Base-by-base conservation (phyloP, 2,797 vertebrate genomes). In the Prionace glauca region DNA sequence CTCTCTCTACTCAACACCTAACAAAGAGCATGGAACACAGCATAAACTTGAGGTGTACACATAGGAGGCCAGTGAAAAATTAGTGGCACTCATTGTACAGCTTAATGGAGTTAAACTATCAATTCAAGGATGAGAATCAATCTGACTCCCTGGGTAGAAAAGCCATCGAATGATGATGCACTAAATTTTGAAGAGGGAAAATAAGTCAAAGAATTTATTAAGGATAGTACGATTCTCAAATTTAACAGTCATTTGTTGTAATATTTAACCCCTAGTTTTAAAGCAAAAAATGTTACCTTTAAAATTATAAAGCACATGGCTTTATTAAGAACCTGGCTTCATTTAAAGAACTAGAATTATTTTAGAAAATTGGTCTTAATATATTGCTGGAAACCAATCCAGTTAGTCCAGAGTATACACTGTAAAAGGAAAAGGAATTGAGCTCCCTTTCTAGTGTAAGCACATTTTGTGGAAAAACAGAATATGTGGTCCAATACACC, bases 111-210 rank as follows among this genome's bases (percentile, higher is more conserved):
- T 67, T 92, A 92, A 92, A 69, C 65, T 36, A 18, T 24, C 90
- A 92, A 20, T 69, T 69, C 90, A 91, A 91, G 32, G 32, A 91
- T 10, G 90, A 92, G 20, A 94, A 45, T 94, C 65, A 95, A 29
- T 50, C 45, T 56, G 29, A 0, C 10, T 71, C 14, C 12, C 10
- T n/a, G 45, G 26, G 32, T 36, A 79, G 22, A 74, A 45, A 56
- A 29, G 8, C 41, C 16, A 14, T 74, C 69, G 45, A 94, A 71
- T 91, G 32, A 62, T 67, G 26, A 67, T 8, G 20, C 16, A 93
- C 20, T n/a, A 45, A 50, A 50, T 72, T 56, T 56, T 56, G 50
- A 56, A 56, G 50, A 7, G 50, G 50, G 5, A 56, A 56, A 56
- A 56, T 56, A 7, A 67, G 41, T 24, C 91, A 93, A 4, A 16